Percentiles rank a stretch among this genome's conserved stretches.
phyloP scores from a whole-genome alignment of 1,140 invertebrate species.

The Schlechtendalia chinensis region DNA sequence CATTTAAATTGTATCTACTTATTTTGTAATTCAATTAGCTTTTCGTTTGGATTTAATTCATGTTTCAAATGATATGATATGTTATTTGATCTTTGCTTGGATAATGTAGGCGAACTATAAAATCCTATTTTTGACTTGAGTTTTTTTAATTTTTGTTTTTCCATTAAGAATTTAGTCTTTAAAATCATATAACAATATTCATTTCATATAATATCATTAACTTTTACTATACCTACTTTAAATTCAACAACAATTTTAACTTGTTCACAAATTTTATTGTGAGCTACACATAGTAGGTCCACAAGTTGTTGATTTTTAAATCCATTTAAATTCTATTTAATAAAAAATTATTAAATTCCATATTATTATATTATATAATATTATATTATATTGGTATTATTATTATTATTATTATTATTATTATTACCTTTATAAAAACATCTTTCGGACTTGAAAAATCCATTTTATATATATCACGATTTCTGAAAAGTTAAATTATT shows the following conservation, averaged over 20 bases:
- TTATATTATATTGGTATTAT: no score
- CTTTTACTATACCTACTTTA: background rate
- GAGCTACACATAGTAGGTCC: background rate
- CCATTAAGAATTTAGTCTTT: slow-evolving; percentile 9
- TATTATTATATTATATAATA: background rate
- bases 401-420: background rate
- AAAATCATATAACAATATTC: background rate
- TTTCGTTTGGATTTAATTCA: slow-evolving; percentile 11
- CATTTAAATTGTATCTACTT: slow-evolving; percentile 13
- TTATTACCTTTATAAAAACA: slow-evolving; percentile 15
- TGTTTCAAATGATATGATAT: background rate
- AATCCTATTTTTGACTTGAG: background rate
- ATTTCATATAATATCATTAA: background rate
- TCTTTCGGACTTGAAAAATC: slow-evolving; percentile 3
- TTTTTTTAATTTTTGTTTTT: slow-evolving; percentile 25
- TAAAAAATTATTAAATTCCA: background rate
- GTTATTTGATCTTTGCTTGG: background rate
- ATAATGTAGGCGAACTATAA: background rate
- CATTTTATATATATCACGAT: background rate
- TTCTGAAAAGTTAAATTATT: background rate
- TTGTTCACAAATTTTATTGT: slow-evolving; percentile 21
- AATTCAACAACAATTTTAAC: background rate
- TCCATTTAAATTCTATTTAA: slow-evolving; percentile 22
- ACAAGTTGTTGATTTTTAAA: slow-evolving; percentile 30
- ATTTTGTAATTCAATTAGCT: slow-evolving; percentile 17